phyloP scores from a whole-genome alignment of 2,113 vertebrate genomes.

The Ptychochromis oligacanthus region DNA sequence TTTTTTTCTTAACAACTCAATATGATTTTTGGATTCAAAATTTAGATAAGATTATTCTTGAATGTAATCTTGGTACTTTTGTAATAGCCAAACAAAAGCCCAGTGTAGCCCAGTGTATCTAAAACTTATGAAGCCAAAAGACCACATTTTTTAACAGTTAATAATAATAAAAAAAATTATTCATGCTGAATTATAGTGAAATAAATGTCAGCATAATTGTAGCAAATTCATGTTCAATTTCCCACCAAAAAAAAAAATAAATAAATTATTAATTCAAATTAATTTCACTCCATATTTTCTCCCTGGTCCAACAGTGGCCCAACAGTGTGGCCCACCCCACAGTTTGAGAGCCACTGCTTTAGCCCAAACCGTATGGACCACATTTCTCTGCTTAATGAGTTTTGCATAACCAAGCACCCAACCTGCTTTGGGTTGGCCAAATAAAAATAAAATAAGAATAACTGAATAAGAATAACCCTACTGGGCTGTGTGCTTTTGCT shows the following conservation, averaged over 20 bases:
- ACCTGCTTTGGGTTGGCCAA: no score
- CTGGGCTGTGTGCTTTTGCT: background rate
- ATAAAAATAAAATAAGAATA: background rate
- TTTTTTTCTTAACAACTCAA: no score
- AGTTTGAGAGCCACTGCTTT: slow-evolving; percentile 3
- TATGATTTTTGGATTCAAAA: no score
- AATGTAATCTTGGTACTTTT: background rate
- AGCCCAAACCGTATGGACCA: background rate
- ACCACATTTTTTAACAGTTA: no score
- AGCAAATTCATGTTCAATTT: no score
- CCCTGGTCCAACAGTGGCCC: background rate
- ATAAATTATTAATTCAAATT: background rate
- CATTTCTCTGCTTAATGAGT: background rate
- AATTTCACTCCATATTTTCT: background rate
- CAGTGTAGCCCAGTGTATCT: no score
- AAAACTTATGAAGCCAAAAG: no score
- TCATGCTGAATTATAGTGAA: no score
- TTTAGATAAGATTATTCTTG: background rate
- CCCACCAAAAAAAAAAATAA: no score
- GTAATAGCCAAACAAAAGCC: background rate
- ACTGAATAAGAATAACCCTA: background rate
- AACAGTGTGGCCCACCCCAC: no score
- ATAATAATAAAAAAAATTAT: no score
- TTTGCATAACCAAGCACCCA: background rate
- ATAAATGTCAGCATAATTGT: no score